phyloP scores from a whole-genome alignment of 2,113 vertebrate species.

The Pogona vitticeps region DNA sequence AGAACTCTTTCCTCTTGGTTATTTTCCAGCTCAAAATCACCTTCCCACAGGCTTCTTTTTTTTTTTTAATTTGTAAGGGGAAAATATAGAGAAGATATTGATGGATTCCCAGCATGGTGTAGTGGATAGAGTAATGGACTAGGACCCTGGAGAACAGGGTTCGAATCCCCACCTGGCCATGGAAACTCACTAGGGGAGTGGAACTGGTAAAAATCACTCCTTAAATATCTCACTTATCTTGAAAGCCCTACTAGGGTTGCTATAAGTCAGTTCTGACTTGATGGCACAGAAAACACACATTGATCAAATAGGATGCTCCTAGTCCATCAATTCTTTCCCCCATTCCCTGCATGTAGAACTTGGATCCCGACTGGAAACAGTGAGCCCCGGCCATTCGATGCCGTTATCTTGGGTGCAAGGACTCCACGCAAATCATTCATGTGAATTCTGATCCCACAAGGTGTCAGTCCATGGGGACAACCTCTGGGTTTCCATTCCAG shows the following conservation, averaged over 20 bases:
- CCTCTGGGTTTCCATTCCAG: background rate
- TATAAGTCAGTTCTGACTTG: too few species aligned
- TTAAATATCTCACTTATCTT: too few species aligned
- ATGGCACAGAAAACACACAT: too few species aligned
- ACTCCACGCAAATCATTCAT: background rate
- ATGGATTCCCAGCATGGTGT: background rate
- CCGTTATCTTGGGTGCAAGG: background rate
- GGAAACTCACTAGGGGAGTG: too few species aligned
- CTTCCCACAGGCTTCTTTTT: background rate
- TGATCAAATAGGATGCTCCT: background rate
- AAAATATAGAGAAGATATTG: background rate
- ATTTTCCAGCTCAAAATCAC: background rate
- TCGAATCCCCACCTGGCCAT: too few species aligned
- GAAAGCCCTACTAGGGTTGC: too few species aligned
- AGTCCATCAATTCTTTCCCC: background rate
- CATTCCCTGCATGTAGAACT: background rate
- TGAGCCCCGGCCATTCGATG: background rate
- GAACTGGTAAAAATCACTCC: too few species aligned
- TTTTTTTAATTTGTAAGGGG: too few species aligned
- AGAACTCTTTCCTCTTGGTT: background rate
- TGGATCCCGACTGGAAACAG: background rate
- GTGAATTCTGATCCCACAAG: background rate
- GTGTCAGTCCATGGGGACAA: background rate
- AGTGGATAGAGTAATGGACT: too few species aligned
- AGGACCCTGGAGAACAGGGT: too few species aligned